Evolutionary conservation across 2,888 invertebrate species (phyloP), one percentile per base, ranked within the genome.

Genomic region (Volucella zonaria): DNA sequence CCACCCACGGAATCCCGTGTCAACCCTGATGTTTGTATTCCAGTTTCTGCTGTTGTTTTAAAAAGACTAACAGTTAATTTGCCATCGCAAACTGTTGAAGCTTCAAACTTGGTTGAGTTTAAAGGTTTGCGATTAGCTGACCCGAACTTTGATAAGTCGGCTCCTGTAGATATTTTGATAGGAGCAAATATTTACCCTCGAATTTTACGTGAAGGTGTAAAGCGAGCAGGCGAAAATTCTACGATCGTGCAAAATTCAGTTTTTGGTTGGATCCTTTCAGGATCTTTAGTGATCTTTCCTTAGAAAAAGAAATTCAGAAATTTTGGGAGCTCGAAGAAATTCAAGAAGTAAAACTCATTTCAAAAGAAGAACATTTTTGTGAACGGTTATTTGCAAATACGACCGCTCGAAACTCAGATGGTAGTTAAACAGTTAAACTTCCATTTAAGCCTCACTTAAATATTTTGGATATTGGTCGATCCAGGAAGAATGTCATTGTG

Each of bases 71-170:
- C 78, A 38, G 78, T 56, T 43, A 15, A 45, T 52, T 3, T 61
- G 6, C 77, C 70, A 10, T 78, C 58, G 8, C 52, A 40, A 58
- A 11, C 45, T 18, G 18, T 76, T 11, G 58, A 47, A 12, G 14
- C 12, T 11, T 23, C 23, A 18, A 59, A 45, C 18, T 76, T 59
- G 62, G 62, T 56, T 43, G 49, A 62, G n/a, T 14, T 64, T 1
- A 78, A 45, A 23, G 23, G 15, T 9, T 47, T 42, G 42, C 43
- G 43, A 54, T 47, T 68, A 15, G 77, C 77, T 11, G 68, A 70
- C 15, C 61, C 61, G 15, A 59, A 38, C 40, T 67, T 67, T 76
- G 31, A 76, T 38, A 68, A 61, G n/a, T 52, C 67, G 11, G 40
- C 49, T 58, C 15, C 47, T 14, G 47, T 66, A n/a, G 75, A 76